Evolutionary conservation across 2,113 vertebrate genomes (phyloP), one percentile per base, ranked within the genome.

Genomic region (Kobus ellipsiprymnus): DNA sequence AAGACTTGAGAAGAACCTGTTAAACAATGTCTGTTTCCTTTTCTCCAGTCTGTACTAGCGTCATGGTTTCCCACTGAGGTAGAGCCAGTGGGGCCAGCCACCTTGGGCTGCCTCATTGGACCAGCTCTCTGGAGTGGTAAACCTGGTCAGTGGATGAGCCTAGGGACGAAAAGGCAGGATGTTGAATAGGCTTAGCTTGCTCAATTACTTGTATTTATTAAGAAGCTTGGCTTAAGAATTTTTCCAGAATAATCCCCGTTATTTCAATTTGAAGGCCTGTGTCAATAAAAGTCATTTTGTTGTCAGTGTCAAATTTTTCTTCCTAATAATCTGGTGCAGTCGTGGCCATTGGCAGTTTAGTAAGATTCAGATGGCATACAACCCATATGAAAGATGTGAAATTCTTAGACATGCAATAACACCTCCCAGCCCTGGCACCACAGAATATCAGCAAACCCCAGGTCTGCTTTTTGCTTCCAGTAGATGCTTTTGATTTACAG

Each of bases 401-500:
- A 98, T 97, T 96, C 96, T 98, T 98, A 97, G 96, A 67, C 93
- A 96, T 96, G 82, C 84, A 98, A 84, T 96, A 98, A 97, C 88
- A 98, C 87, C 97, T 98, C 83, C 96, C 96, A 88, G 97, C 98
- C 62, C 97, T 97, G 96, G 91, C 89, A 98, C 88, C 95, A 95
- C 92, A 94, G 91, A 98, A 78, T 97, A 98, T 97, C 98, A 98
- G 97, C 98, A 98, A 97, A 97, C 92, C 83, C 78, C 88, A 97
- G 96, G 97, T 98, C 97, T 52, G 27, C 84, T 95, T 98, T 98
- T 98, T 98, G 94, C 98, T 98, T 98, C 97, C 92, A 93, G 92
- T 97, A 98, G 98, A 98, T 98, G 96, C 90, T 98, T 98, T 98
- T 98, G 96, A 98, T 98, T 98, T 96, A 97, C 95, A 98, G 98